A percentile compares a stretch with the other conserved stretches of the same genome.
phyloP scores from a whole-genome alignment of 35 echinoderm and acorn worm genomes.

The Diadema setosum region DNA sequence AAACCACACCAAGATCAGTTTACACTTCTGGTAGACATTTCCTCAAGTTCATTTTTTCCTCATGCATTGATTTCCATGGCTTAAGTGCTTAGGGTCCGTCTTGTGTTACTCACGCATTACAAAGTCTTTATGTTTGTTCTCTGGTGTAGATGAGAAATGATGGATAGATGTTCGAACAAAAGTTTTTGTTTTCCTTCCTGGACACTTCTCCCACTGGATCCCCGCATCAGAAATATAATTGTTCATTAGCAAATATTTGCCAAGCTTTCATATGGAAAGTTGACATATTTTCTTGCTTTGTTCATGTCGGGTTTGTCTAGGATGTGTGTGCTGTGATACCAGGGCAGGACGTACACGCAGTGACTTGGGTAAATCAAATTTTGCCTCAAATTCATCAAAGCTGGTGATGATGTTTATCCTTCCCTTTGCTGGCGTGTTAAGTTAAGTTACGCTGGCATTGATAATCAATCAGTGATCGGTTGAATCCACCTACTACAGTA shows the following conservation, averaged over 20 bases:
- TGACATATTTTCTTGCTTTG: background rate
- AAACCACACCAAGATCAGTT: background rate
- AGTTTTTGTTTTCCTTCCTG: background rate
- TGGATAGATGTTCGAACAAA: background rate
- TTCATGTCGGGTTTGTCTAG: too few relatives aligned
- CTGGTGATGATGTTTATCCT: too few relatives aligned
- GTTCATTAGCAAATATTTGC: constrained; percentile 33
- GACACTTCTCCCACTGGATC: background rate
- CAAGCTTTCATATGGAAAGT: background rate
- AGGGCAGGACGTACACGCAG: too few relatives aligned
- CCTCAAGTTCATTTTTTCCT: background rate
- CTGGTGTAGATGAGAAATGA: constrained; percentile 6
- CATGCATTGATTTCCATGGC: constrained; percentile 25
- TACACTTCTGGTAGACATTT: constrained; percentile 14
- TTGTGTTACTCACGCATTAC: constrained; percentile 12
- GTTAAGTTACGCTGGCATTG: too few relatives aligned
- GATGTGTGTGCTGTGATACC: too few relatives aligned
- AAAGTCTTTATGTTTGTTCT: constrained; percentile 21
- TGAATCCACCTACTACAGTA: too few relatives aligned
- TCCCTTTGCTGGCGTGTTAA: too few relatives aligned
- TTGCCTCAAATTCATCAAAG: too few relatives aligned
- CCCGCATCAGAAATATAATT: background rate
- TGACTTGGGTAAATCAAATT: too few relatives aligned
- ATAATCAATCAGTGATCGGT: too few relatives aligned
- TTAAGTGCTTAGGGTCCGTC: constrained; percentile 1